Base-by-base conservation (phyloP, 2,113 vertebrate genomes). In the Amblyopsis rosae region DNA sequence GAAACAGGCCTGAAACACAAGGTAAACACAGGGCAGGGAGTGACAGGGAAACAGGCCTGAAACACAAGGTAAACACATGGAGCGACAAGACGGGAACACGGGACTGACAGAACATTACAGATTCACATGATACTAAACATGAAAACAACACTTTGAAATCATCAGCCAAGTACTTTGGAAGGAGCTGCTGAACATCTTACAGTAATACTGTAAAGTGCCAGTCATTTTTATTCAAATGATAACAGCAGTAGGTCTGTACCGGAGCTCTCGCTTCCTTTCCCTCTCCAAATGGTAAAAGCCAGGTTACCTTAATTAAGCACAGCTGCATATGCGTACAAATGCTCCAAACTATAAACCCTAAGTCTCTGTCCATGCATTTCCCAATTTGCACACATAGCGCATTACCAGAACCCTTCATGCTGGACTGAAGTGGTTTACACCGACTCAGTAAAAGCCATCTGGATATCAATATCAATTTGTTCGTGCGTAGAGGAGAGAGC, bases 351-450 rank as follows among this genome's bases (percentile, higher is more conserved):
- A 65, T 59, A 67, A 73, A 76, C 67, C 57, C 46, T 5, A 12
- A 46, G 46, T 49, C 33, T 49, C 41, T 70, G 49, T 48, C 26
- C 26, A 2, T 26, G 26, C 26, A 26, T 26, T 53, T 60, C 75
- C 46, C 69, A 10, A 62, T 82, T 57, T 26, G 19, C 15, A 65
- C 72, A 65, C 72, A 63, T 46, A 8, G 45, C 10, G 19, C 73
- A 82, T 82, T 82, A 76, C 61, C 45, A 76, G 9, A 19, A 63
- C 71, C 79, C 67, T 79, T 65, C 62, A 78, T 65, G 7, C 51
- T 54, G 51, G 51, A 54, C 13, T 54, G 51, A n/a, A 15, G 51
- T 16, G 13, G 13, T 50, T 50, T 50, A 12, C 49, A 50, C 49
- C 49, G 12, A 50, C 49, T 50, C 49, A 12, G 11, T 13, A 50